Conservation (phyloP, 2,888 invertebrate genomes). For the Siphlonurus alternatus region DNA sequence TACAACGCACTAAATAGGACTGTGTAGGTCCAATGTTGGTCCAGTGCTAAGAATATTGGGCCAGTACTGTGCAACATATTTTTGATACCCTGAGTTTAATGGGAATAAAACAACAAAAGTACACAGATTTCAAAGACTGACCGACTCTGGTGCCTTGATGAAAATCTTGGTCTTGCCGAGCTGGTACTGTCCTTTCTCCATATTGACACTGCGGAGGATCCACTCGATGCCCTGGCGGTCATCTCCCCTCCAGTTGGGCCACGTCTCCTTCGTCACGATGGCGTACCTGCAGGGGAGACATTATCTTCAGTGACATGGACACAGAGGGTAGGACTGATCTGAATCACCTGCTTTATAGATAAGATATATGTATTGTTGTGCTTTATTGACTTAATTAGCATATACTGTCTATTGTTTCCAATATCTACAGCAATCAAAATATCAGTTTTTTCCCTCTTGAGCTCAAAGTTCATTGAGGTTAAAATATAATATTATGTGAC, state of each 20-base stretch:
- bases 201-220: slow-evolving; percentile 37
- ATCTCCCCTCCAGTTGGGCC: slow-evolving; percentile 39
- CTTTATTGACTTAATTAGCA: too few relatives aligned
- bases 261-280: slow-evolving; percentile 43
- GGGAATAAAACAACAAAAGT: slow-evolving; percentile 3
- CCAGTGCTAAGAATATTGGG: too few relatives aligned
- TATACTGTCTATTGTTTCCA: too few relatives aligned
- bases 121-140: slow-evolving; percentile 19
- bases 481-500: too few relatives aligned
- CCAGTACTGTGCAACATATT: too few relatives aligned
- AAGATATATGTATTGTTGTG: too few relatives aligned
- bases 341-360: background rate
- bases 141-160: slow-evolving; percentile 46
- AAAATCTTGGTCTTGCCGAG: slow-evolving; percentile 47
- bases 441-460: too few relatives aligned
- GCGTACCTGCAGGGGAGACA: slow-evolving; percentile 32
- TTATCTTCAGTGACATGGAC: background rate
- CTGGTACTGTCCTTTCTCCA: slow-evolving; percentile 43
- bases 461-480: too few relatives aligned
- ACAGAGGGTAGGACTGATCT: background rate
- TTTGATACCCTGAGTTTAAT: too few relatives aligned
- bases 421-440: too few relatives aligned
- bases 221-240: slow-evolving; percentile 35
- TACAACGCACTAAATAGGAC: too few relatives aligned
- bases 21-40: too few relatives aligned